Conservation (phyloP, 2,797 vertebrate species). For the Manis pentadactyla region DNA sequence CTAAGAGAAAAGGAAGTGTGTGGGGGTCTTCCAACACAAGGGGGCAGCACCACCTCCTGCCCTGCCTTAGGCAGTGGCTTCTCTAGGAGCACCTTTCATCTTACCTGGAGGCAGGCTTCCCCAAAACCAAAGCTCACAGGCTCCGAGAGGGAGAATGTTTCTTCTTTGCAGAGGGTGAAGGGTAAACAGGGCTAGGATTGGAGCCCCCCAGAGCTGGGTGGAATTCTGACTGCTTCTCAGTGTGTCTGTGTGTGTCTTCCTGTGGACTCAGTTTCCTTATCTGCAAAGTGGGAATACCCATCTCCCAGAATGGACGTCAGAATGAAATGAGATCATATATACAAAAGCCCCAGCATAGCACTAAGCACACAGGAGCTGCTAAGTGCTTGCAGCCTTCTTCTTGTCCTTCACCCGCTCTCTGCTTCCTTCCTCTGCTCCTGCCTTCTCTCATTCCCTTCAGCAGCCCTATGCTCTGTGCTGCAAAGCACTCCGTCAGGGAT, state of each 20-base stretch:
- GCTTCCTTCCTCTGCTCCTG: background rate
- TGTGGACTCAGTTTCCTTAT: background rate
- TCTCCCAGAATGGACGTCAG: background rate
- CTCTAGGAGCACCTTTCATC: background rate
- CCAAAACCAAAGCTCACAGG: fast-evolving
- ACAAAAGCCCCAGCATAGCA: background rate
- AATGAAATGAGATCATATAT: background rate
- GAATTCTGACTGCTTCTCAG: background rate
- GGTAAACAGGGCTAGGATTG: background rate
- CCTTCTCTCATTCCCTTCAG: background rate
- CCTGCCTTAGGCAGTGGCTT: background rate
- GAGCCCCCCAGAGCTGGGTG: background rate
- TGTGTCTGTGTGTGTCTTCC: background rate
- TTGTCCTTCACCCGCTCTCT: no score
- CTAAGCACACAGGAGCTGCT: background rate
- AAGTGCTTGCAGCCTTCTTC: background rate
- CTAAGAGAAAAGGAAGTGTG: fast-evolving
- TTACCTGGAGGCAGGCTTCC: background rate
- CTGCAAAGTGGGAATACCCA: background rate
- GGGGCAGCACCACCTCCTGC: background rate
- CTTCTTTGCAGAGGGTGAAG: background rate
- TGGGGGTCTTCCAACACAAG: background rate
- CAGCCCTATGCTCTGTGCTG: background rate
- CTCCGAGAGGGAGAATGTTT: fast-evolving
- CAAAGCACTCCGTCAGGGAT: background rate